A percentile compares a stretch with the other conserved stretches of the same genome.
phyloP scores from a whole-genome alignment of 2,113 vertebrate genomes.

The Lycocorax pyrrhopterus region DNA sequence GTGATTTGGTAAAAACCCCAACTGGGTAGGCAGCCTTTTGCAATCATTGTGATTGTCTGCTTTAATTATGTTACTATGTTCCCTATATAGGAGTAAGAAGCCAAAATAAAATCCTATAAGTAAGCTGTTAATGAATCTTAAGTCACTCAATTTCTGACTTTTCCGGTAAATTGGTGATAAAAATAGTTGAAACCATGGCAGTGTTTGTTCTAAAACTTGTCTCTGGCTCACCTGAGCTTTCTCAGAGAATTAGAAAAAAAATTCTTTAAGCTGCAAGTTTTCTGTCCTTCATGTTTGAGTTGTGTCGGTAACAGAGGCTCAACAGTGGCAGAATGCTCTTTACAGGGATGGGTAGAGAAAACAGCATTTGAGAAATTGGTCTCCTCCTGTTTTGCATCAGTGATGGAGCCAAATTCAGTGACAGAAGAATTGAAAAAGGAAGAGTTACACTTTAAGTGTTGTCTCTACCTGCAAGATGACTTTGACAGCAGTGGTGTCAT shows the following conservation, averaged over 20 bases:
- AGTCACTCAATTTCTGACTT: conserved; percentile 43
- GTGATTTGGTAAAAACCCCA: neutral
- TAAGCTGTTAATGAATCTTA: conserved; percentile 33
- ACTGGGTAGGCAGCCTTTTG: neutral
- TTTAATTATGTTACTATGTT: conserved; percentile 42
- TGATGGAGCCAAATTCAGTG: neutral
- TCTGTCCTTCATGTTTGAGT: neutral
- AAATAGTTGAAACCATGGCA: conserved; percentile 9
- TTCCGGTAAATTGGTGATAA: conserved; percentile 17
- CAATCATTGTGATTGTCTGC: neutral
- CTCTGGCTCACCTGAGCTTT: neutral
- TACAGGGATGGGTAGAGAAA: neutral
- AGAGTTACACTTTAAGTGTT: neutral
- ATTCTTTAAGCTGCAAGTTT: neutral
- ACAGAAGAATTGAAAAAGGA: neutral
- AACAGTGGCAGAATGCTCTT: neutral
- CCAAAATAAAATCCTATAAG: conserved; percentile 24
- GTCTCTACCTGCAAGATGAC: neutral
- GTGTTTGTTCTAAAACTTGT: neutral
- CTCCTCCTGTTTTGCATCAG: neutral
- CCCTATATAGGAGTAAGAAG: conserved; percentile 22
- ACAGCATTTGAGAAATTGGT: fast-evolving
- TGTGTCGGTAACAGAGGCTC: neutral
- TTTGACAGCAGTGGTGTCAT: neutral
- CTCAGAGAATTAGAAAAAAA: conserved; percentile 1